These are phyloP conservation scores for Eufriesea mexicana DNA, from an alignment of 1,140 invertebrate genomes.

Conservation along the genomic window DNA sequence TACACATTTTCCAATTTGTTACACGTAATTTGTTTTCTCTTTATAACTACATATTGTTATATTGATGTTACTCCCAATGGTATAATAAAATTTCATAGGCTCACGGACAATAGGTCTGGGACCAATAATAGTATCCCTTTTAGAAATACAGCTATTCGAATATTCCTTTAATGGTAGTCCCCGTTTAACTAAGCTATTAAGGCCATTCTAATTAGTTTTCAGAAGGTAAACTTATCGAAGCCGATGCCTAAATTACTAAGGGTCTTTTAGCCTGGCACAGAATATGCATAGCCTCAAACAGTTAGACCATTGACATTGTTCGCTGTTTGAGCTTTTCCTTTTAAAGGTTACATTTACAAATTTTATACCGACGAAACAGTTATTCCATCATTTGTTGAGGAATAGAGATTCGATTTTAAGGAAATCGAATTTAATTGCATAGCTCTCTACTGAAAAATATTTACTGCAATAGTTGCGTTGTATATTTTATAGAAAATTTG, in stretches of 20 bases:
- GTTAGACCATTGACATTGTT: background rate
- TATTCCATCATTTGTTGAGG: no score
- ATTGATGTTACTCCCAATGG: background rate
- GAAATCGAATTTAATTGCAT: no score
- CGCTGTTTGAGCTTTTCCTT: background rate
- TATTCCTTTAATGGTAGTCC: background rate
- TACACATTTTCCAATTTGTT: background rate
- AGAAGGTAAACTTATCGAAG: background rate
- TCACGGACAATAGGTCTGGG: background rate
- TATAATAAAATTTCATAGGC: background rate
- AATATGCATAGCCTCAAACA: background rate
- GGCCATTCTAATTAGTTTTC: background rate
- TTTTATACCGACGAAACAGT: background rate
- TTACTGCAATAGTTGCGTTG: background rate
- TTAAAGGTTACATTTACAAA: background rate
- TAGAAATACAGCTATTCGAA: conserved; percentile 8
- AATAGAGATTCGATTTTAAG: background rate
- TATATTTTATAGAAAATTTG: background rate
- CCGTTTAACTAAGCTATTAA: background rate
- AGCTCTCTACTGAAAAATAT: background rate
- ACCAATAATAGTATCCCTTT: background rate
- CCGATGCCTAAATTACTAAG: background rate
- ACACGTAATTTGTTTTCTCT: background rate
- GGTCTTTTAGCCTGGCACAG: background rate
- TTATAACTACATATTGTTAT: background rate